Evolutionary conservation across 2,113 vertebrate species (phyloP), one percentile per base, ranked within the genome.

Genomic region (Cygnus atratus): DNA sequence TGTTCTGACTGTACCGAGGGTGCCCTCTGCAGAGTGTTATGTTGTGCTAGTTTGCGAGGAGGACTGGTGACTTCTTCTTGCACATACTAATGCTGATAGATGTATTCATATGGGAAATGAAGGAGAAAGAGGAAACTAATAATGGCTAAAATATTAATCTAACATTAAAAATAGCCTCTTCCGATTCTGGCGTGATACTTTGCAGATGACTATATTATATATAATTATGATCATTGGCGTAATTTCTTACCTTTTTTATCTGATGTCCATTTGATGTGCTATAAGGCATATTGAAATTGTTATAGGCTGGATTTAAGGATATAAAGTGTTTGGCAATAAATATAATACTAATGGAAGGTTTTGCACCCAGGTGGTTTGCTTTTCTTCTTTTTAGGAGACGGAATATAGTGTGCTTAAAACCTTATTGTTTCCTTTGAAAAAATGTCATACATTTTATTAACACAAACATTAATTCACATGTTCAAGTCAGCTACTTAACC

Each of bases 21-120:
- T 97, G 97, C 97, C 97, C 95, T 97, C 97, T 98, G 95, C 94
- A 97, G 97, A 97, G 50, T 0, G n/a, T 79, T 95, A 31, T 29
- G 14, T 50, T 67, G 31, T 72, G 62, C 3, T n/a, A 28, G n/a
- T 39, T 48, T 68, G 10, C 24, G 43, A 57, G 58, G 33, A 57
- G n/a, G 31, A 7, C 48, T 39, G 33, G 46, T 43, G 43, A 46
- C 28, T 35, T 44, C 10, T 28, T 39, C 48, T 5, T 13, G 12
- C 41, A 11, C 3, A 8, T 39, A 66, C 7, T 39, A 25, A 31
- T 59, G 5, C 6, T 10, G 29, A 12, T 31, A 48, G 5, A 10
- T 57, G 25, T 44, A 3, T 63, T 88, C 14, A 2, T 43, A 6
- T 16, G 19, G 19, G 8, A 77, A 57, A 39, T 11, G 11, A 76